Base-by-base conservation (phyloP, 1,140 invertebrate genomes). In the Holcopasites calliopsidis region DNA sequence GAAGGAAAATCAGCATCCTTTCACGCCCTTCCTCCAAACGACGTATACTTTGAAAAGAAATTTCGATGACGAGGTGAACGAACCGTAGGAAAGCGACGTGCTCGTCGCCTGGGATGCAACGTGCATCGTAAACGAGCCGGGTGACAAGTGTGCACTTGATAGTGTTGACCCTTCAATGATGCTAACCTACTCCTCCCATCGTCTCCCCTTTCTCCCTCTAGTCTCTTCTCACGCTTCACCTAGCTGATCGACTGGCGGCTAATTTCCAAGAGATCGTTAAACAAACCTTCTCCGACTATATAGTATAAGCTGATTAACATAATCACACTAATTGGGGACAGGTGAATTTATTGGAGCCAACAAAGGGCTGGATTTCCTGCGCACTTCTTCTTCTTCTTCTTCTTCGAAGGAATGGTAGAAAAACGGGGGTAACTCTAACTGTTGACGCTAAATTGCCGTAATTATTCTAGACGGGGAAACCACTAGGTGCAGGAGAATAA, bases 61-160 rank as follows among this genome's bases (percentile, higher is more conserved):
- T 87, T 86, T 87, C 70, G 76, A 81, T 66, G 18, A 57, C 77
- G 86, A 77, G 88, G 88, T 90, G 88, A 90, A 90, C 80, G 88
- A 85, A 86, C 88, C 79, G 77, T 74, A 85, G 84, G 76, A 83
- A 82, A 79, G 73, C 62, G 64, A 76, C 82, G 78, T 82, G 83
- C 87, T 80, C 73, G 84, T 82, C 79, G 66, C 79, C 81, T 78
- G 78, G 49, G 82, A 88, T 89, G 87, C 88, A 88, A 72, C 82
- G 83, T 82, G 88, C 86, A 89, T 90, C 85, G 84, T 88, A 89
- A 84, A 89, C 87, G 87, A 89, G 85, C 80, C 77, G 76, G 83
- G 82, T 82, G 84, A 86, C 83, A 83, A 86, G 85, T 88, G 80
- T 79, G 83, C 77, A 85, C 82, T 86, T 78, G 71, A 80, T 77